Evolutionary conservation across 2,113 vertebrate species (phyloP).

Genomic region (Misgurnus mizolepis): DNA sequence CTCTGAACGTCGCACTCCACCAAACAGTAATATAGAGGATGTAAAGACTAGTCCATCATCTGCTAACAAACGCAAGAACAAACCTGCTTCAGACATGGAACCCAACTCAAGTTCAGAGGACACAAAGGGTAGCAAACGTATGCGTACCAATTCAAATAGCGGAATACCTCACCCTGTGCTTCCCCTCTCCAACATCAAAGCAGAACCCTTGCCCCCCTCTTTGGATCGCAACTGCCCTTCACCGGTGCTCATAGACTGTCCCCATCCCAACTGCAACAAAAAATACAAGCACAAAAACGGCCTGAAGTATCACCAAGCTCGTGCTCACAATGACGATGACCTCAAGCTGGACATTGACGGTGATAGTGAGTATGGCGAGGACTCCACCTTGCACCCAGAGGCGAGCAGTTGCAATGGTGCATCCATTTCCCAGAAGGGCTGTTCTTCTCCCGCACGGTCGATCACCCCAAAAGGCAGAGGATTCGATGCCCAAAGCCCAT

Average conservation of each 20-base stretch:
- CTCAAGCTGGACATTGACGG: conserved; percentile 91
- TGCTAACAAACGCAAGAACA: conserved; percentile 90
- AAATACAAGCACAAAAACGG: conserved; percentile 99
- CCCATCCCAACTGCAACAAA: conserved; percentile 98
- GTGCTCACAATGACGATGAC: conserved; percentile 93
- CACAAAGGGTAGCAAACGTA: conserved; percentile 96
- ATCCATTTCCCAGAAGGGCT: conserved; percentile 86
- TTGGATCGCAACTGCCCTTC: conserved; percentile 91
- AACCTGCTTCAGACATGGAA: conserved; percentile 95
- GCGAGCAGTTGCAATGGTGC: conserved; percentile 90
- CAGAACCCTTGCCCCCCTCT: conserved; percentile 78
- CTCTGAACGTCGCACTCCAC: conserved; percentile 89
- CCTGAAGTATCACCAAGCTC: conserved; percentile 97
- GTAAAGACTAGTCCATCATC: conserved; percentile 96
- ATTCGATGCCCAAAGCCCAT: conserved; percentile 91
- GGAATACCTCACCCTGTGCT: conserved; percentile 66
- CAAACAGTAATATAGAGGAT: conserved; percentile 84
- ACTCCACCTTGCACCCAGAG: conserved; percentile 85
- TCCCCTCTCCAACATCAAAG: conserved; percentile 79
- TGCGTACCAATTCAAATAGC: conserved; percentile 91
- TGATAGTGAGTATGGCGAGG: conserved; percentile 94
- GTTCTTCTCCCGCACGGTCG: conserved; percentile 89
- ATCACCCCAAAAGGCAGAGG: conserved; percentile 93
- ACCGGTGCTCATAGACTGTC: conserved; percentile 96
- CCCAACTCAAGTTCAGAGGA: conserved; percentile 98